Evolutionary conservation across 1,140 invertebrate species (phyloP).

Genomic region (Apis mellifera): Amel_HAv3.1 CM009931.2:9482001-9482500

Average conservation of each 20-base stretch:
- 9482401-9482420: background rate
- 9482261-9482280: slow-evolving; percentile 22
- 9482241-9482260: slow-evolving; percentile 13
- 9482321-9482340: background rate
- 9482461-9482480: background rate
- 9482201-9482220: background rate
- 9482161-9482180: slow-evolving; percentile 43
- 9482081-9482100: background rate
- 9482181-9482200: slow-evolving; percentile 28
- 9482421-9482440: background rate
- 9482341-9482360: background rate
- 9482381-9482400: slow-evolving; percentile 9
- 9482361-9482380: slow-evolving; percentile 1
- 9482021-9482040: background rate
- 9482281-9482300: background rate
- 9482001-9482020: background rate
- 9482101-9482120: background rate
- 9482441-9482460: background rate
- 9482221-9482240: background rate
- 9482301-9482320: background rate
- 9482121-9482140: slow-evolving; percentile 8
- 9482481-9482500: background rate
- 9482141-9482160: slow-evolving; percentile 18
- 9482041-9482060: background rate
- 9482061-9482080: slow-evolving; percentile 1